Evolutionary conservation across 2,888 invertebrate genomes (phyloP), one percentile per base, ranked within the genome.

Genomic region (Dasypogon diadema): DNA sequence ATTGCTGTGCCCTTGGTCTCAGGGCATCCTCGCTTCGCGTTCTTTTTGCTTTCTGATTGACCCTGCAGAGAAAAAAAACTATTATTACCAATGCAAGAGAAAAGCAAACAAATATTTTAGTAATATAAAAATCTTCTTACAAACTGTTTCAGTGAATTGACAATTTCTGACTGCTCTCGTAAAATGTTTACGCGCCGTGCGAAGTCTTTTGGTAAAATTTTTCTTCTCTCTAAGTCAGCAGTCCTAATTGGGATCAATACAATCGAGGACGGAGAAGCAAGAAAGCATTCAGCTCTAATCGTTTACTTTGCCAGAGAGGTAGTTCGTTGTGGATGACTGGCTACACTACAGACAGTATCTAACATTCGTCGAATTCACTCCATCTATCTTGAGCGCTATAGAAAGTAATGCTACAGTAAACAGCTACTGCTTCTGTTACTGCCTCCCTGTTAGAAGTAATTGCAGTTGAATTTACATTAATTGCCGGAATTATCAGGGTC

Each of bases 1-100:
- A 93, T 94, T 76, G 94, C 92, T 78, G 93, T 92, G 68, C 94
- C 94, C 80, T 85, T 86, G 76, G 86, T 86, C 76, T 86, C 85
- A 42, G 83, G 79, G 26, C 72, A 79, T 24, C 80, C 81, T n/a
- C 34, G 51, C 10, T 70, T 70, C 54, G 30, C 10, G 16, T 30
- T 70, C 30, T 70, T 70, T 54, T 70, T 86, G 81, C 86, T 86
- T 82, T 86, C 86, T 78, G 86, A 81, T 82, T 86, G 86, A 80
- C 86, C 86, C 86, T 86, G 79, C 34, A 4, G 1, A 6, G 18
- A 51, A 14, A 16, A 51, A 51, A 51, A 2, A 21, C 1, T 8
- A 51, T 42, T 42, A 30, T 0, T 30, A 30, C 10, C 10, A 30
- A 30, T 1, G 10, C 5, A 10, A 1, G 5, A 30, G 5, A 6